These are phyloP conservation scores for Melieria picta DNA, from an alignment of 2,888 invertebrate genomes.

Conservation along the genomic window DNA sequence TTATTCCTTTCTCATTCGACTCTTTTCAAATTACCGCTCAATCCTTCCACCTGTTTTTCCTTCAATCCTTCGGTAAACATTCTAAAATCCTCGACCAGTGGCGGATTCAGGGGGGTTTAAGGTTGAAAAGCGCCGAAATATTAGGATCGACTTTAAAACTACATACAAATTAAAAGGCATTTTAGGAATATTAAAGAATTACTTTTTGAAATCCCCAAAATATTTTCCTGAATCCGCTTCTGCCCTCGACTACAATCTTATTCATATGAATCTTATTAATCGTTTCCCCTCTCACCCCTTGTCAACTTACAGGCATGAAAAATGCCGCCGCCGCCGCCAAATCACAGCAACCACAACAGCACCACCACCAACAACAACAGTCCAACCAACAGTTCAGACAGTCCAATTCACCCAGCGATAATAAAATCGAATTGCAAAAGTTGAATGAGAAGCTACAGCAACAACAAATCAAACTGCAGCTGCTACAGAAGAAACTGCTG, in stretches of 20 bases:
- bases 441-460: slow-evolving; percentile 39
- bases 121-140: no score
- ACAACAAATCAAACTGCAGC: slow-evolving; percentile 37
- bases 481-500: slow-evolving; percentile 33
- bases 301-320: slow-evolving; percentile 46
- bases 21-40: no score
- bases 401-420: slow-evolving; percentile 26
- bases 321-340: slow-evolving; percentile 47
- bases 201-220: no score
- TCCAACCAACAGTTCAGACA: slow-evolving; percentile 7
- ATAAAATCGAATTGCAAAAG: slow-evolving; percentile 41
- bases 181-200: no score
- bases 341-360: slow-evolving; percentile 26
- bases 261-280: background rate
- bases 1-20: no score
- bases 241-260: background rate
- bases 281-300: background rate
- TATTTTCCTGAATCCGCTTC: no score
- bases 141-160: no score
- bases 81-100: no score
- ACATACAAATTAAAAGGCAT: no score
- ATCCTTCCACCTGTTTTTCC: no score
- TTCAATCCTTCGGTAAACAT: no score
- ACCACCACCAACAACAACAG: background rate
- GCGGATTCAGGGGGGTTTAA: no score